Evolutionary conservation across 2,888 invertebrate genomes (phyloP), one percentile per base, ranked within the genome.

Genomic region (Drosophila birchii): DNA sequence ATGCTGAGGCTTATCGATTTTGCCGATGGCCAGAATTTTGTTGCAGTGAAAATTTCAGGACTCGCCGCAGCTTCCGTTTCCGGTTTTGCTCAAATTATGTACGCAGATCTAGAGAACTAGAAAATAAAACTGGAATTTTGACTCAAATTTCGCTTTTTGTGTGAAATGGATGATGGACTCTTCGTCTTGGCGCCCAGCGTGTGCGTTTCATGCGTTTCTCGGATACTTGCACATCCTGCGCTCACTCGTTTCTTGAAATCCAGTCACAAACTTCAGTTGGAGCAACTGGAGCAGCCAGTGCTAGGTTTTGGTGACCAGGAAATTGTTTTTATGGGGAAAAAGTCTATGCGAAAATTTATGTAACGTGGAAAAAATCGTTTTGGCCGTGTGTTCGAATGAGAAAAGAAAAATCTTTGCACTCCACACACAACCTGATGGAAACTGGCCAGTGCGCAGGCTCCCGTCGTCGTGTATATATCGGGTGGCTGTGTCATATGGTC

Each of bases 1-100:
- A 20, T 2, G 12, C 83, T 82, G 82, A 79, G 78, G 83, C 62
- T 77, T 90, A 91, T 91, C 81, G 91, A 91, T 90, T 91, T 91
- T 91, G 73, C 78, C 76, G 34, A 45, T 36, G 59, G 36, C 36
- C 36, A 43, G 32, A 60, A 55, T 47, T 20, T 41, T 45, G 45
- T 34, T 63, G 45, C n/a, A n/a, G 20, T 41, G 16, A 47, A 18
- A 67, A 54, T 67, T 64, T 68, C 23, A 47, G 4, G 69, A 39
- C 47, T 41, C n/a, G 43, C 43, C 41, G 29, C 47, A 29, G 49
- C n/a, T 69, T 68, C 70, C 67, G 67, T 26, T 56, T 41, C 45
- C 16, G 20, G 39, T 29, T 44, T 18, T 18, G 16, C 59, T 58
- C 45, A 5, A 49, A 49, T 57, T 43, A 47, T 9, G 11, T 34